These are phyloP conservation scores for Chaitophorus viminalis DNA, from an alignment of 2,888 invertebrate genomes.

Conservation along the genomic window DNA sequence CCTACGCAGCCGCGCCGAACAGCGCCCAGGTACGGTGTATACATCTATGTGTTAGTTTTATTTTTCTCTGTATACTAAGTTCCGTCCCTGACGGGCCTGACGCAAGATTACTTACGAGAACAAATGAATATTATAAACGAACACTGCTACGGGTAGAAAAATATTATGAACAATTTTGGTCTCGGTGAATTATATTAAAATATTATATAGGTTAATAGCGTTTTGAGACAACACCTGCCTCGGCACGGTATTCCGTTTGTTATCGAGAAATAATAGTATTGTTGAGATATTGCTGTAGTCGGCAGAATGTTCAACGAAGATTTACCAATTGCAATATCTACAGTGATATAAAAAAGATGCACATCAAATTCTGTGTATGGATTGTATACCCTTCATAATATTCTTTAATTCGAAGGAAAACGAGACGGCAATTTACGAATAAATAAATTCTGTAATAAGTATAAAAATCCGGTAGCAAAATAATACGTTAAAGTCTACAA, in stretches of 20 bases:
- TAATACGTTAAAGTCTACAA: no score
- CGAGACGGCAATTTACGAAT: no score
- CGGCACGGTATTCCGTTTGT: slow-evolving; percentile 40
- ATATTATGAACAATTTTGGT: neutral
- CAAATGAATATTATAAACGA: neutral
- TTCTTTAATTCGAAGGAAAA: no score
- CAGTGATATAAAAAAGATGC: no score
- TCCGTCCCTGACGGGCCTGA: no score
- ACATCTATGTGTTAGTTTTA: neutral
- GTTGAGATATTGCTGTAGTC: neutral
- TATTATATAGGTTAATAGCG: neutral
- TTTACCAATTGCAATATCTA: neutral
- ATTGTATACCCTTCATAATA: no score
- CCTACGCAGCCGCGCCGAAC: neutral
- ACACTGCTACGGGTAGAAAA: neutral
- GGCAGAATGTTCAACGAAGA: neutral
- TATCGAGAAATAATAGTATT: slow-evolving; percentile 42
- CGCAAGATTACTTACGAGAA: neutral
- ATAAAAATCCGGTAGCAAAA: no score
- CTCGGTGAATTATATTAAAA: neutral
- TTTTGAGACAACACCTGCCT: slow-evolving; percentile 33
- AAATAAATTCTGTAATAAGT: no score
- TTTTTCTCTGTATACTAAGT: neutral
- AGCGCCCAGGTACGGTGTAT: no score
- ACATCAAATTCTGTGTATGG: no score